Evolutionary conservation across 2,113 vertebrate genomes (phyloP).

Genomic region (Pyrgilauda ruficollis): DNA sequence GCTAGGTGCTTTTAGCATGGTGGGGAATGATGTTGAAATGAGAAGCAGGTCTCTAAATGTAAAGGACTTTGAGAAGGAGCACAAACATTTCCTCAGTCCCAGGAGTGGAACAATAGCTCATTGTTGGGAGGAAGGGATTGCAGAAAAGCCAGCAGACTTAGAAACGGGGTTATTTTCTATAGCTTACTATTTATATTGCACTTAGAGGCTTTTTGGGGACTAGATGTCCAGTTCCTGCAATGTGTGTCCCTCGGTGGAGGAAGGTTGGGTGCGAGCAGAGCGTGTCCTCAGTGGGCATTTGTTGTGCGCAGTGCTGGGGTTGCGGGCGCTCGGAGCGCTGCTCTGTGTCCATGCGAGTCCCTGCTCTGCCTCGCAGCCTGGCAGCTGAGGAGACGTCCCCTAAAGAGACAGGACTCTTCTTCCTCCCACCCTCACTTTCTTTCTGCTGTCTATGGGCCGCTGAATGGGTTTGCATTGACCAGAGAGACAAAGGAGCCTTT

Average conservation of each 20-base stretch:
- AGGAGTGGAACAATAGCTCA: slow-evolving; percentile 17
- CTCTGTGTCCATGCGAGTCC: neutral
- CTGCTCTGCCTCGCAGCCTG: slow-evolving; percentile 11
- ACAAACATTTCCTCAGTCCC: slow-evolving; percentile 26
- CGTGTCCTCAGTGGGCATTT: neutral
- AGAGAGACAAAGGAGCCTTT: slow-evolving; percentile 73
- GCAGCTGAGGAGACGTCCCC: slow-evolving; percentile 69
- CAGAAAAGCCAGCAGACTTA: neutral
- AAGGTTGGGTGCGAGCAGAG: neutral
- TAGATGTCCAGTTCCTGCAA: neutral
- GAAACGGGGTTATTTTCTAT: slow-evolving; percentile 11
- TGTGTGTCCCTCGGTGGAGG: neutral
- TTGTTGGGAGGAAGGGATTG: slow-evolving; percentile 4
- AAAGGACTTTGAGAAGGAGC: neutral
- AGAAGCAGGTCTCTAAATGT: neutral
- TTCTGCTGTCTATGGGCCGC: slow-evolving; percentile 32
- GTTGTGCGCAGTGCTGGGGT: neutral
- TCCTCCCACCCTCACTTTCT: slow-evolving; percentile 43
- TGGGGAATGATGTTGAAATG: neutral
- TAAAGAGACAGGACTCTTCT: slow-evolving; percentile 57
- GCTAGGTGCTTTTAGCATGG: fast-evolving
- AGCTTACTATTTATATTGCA: neutral
- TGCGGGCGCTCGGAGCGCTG: neutral
- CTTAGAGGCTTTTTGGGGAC: neutral
- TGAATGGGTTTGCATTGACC: slow-evolving; percentile 74